These are phyloP conservation scores for Apamea sordens DNA, from an alignment of 2,888 invertebrate species.

Conservation along the genomic window DNA sequence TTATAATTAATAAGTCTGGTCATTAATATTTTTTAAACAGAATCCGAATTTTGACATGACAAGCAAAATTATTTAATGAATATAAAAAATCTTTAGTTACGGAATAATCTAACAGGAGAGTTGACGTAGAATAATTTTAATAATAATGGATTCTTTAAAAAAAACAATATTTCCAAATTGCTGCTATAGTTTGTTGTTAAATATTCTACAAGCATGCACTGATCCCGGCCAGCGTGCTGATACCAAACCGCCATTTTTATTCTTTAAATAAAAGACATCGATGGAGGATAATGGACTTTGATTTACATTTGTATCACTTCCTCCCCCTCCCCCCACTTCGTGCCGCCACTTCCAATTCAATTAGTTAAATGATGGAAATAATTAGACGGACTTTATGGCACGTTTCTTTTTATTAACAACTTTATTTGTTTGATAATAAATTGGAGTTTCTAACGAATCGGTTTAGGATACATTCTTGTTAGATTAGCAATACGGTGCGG, in stretches of 20 bases:
- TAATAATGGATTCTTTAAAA: not conserved
- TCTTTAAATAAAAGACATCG: constrained; percentile 12
- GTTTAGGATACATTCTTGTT: constrained; percentile 3
- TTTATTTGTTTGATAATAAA: constrained; percentile 37
- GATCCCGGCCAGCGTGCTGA: too few species aligned
- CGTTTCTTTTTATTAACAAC: constrained; percentile 40
- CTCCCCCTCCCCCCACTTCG: not conserved
- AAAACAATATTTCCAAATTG: too few species aligned
- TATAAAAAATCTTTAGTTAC: too few species aligned
- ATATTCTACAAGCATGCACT: too few species aligned
- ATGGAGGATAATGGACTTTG: constrained; percentile 52
- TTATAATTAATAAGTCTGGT: not conserved
- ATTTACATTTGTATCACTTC: constrained; percentile 68
- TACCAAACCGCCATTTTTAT: too few species aligned
- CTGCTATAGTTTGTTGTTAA: too few species aligned
- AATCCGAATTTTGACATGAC: too few species aligned
- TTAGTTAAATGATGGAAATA: constrained; percentile 54
- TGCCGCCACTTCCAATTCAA: constrained; percentile 43
- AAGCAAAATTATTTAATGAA: too few species aligned
- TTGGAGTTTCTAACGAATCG: constrained; percentile 2
- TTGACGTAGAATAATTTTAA: not conserved
- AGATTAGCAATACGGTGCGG: not conserved
- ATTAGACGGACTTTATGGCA: constrained; percentile 49
- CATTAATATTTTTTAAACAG: not conserved
- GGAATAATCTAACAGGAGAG: not conserved